phyloP scores from a whole-genome alignment of 2,797 vertebrate genomes.

The Morus bassanus region DNA sequence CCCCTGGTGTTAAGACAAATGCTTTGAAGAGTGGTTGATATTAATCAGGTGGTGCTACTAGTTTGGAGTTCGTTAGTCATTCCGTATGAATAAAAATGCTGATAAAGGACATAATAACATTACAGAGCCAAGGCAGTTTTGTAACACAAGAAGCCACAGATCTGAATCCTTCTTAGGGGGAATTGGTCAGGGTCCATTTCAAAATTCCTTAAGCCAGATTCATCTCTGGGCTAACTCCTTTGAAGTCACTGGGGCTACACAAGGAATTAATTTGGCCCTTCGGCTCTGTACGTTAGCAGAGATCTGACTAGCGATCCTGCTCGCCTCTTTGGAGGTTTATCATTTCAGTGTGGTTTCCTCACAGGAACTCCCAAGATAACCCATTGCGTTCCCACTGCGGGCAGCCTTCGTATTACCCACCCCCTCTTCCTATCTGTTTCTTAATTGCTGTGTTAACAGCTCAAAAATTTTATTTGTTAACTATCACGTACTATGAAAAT shows the following conservation, averaged over 20 bases:
- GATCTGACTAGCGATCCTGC: neutral
- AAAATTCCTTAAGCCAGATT: conserved; percentile 46
- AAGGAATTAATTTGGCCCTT: conserved; percentile 48
- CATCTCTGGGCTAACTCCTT: conserved; percentile 14
- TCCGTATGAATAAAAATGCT: conserved; percentile 32
- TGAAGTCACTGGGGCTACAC: conserved; percentile 45
- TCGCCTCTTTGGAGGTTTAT: neutral
- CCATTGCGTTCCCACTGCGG: neutral
- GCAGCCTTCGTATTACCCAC: neutral
- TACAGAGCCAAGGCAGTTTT: conserved; percentile 22
- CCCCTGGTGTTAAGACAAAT: conserved; percentile 62
- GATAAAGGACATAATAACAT: conserved; percentile 35
- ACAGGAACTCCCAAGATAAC: neutral
- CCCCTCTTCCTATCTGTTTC: neutral
- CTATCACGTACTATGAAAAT: fast-evolving
- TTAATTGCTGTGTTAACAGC: neutral
- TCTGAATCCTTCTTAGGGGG: neutral
- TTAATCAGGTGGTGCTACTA: conserved; percentile 66
- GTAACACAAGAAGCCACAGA: conserved; percentile 46
- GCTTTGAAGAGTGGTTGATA: conserved; percentile 64
- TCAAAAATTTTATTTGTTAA: neutral
- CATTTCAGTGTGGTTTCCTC: conserved; percentile 3
- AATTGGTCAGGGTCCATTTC: conserved; percentile 50
- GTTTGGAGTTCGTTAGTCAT: conserved; percentile 54
- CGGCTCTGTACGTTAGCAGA: neutral